A percentile compares a stretch with the other conserved stretches of the same genome.
Evolutionary conservation across 2,113 vertebrate species (phyloP).

Genomic region (Cyanistes caeruleus): DNA sequence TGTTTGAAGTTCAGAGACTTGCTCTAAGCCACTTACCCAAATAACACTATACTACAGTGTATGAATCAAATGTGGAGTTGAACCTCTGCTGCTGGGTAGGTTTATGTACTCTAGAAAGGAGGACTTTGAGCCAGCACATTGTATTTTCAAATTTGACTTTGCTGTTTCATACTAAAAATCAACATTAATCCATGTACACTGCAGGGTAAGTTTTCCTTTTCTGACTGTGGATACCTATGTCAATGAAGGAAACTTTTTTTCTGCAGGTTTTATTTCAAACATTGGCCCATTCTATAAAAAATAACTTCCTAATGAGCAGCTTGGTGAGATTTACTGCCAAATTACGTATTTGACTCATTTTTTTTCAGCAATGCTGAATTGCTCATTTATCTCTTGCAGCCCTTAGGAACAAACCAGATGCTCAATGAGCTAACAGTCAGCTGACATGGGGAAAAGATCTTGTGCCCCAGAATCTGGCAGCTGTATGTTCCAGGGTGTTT

Average conservation of each 20-base stretch:
- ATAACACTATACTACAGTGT: not conserved
- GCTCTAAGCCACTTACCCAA: not conserved
- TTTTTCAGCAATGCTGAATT: not conserved
- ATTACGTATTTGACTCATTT: not conserved
- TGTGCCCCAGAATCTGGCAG: not conserved
- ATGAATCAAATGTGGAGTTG: accelerated
- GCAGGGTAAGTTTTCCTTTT: not conserved
- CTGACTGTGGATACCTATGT: not conserved
- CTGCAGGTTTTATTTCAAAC: not conserved
- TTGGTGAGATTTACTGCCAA: not conserved
- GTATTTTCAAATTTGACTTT: not conserved
- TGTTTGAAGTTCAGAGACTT: not conserved
- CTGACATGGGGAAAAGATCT: not conserved
- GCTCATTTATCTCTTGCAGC: not conserved
- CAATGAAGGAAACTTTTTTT: not conserved
- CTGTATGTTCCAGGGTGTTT: not conserved
- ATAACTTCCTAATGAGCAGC: not conserved
- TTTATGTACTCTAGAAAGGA: not conserved
- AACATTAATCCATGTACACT: not conserved
- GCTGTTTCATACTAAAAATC: not conserved
- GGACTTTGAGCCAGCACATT: not conserved
- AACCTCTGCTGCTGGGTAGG: not conserved
- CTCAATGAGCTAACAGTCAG: not conserved
- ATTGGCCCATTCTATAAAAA: not conserved
- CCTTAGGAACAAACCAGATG: not conserved